phyloP scores from a whole-genome alignment of 1,140 invertebrate species.

The Polypedilum pembai region DNA sequence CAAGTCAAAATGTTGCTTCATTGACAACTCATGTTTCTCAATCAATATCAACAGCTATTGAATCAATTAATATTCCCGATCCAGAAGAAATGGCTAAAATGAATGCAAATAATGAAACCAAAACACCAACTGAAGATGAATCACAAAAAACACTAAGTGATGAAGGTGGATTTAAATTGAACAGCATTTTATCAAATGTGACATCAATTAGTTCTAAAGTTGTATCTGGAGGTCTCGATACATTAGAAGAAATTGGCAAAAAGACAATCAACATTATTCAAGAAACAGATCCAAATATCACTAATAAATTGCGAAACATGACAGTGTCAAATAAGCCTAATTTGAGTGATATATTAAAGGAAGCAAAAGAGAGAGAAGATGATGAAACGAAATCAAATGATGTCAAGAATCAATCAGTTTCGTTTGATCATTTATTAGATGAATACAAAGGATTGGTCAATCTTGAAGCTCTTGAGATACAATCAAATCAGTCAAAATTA shows the following conservation, averaged over 20 bases:
- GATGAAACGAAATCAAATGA: constrained; percentile 53
- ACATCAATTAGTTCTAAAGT: constrained; percentile 66
- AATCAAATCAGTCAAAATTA: constrained; percentile 73
- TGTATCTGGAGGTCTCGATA: constrained; percentile 74
- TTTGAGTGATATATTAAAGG: constrained; percentile 59
- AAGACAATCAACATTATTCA: constrained; percentile 89
- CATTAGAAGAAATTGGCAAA: constrained; percentile 83
- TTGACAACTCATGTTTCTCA: constrained; percentile 71
- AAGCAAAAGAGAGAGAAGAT: constrained; percentile 75
- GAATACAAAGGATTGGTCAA: constrained; percentile 82
- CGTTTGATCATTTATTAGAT: constrained; percentile 78
- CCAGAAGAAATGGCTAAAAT: constrained; percentile 61
- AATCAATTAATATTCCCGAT: constrained; percentile 68
- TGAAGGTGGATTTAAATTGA: constrained; percentile 40
- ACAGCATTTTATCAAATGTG: constrained; percentile 58
- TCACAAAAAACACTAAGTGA: not conserved
- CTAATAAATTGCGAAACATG: constrained; percentile 53
- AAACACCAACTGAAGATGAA: constrained; percentile 29
- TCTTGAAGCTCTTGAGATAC: constrained; percentile 81
- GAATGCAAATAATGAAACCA: constrained; percentile 35
- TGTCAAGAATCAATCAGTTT: constrained; percentile 51
- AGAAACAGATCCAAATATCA: constrained; percentile 79
- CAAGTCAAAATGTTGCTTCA: constrained; percentile 61
- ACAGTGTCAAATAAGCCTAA: constrained; percentile 35
- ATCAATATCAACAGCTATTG: constrained; percentile 64